Evolutionary conservation across 1,140 invertebrate genomes (phyloP).

Genomic region (Oncopodura yosiiana): DNA sequence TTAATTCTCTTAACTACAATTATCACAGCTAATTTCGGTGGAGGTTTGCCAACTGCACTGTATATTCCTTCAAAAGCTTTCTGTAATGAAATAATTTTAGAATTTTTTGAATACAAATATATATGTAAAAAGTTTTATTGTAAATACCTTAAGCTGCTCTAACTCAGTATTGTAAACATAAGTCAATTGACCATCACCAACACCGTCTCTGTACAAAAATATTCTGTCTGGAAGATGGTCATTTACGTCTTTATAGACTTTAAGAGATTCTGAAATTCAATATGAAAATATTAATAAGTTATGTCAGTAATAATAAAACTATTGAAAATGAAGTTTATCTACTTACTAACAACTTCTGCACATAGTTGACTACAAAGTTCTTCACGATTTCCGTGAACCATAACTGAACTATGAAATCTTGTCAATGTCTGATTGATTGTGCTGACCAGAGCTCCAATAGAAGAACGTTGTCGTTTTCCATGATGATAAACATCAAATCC

Average conservation of each 20-base stretch:
- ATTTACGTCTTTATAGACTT: slow-evolving; percentile 1
- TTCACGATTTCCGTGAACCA: slow-evolving; percentile 57
- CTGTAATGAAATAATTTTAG: not conserved
- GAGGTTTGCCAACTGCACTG: not conserved
- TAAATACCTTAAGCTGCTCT: slow-evolving; percentile 12
- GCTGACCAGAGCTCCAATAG: slow-evolving; percentile 65
- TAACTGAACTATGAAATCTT: slow-evolving; percentile 57
- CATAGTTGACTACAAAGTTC: slow-evolving; percentile 58
- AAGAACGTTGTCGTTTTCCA: slow-evolving; percentile 37
- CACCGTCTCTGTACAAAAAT: slow-evolving; percentile 40
- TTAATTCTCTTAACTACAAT: slow-evolving; percentile 52
- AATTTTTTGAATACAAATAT: not conserved
- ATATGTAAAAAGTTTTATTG: too few species aligned
- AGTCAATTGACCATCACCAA: slow-evolving; percentile 45
- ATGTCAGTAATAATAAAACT: not conserved
- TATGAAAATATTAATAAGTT: not conserved
- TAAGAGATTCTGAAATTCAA: slow-evolving; percentile 13
- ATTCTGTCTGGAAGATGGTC: slow-evolving; percentile 34
- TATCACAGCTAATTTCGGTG: slow-evolving; percentile 41
- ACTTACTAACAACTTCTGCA: slow-evolving; percentile 47
- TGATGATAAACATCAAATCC: slow-evolving; percentile 84
- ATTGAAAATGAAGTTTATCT: not conserved
- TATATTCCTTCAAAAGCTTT: not conserved
- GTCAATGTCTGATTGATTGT: slow-evolving; percentile 55
- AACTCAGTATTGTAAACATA: slow-evolving; percentile 44